These are phyloP conservation scores for Ametastegia equiseti DNA, from an alignment of 2,888 invertebrate species.

Conservation along the genomic window DNA sequence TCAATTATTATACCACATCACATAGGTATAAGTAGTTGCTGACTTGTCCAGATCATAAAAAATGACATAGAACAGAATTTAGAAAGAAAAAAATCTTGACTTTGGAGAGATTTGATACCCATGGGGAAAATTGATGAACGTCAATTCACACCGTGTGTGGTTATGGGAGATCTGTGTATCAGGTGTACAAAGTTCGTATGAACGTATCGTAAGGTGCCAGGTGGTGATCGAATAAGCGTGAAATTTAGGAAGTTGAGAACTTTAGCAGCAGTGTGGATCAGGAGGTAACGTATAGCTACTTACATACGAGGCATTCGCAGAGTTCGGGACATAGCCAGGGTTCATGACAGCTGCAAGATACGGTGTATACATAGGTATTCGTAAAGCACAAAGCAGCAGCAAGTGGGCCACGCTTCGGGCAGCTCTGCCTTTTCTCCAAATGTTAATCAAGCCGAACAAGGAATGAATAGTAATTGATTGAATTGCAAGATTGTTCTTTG, in stretches of 20 bases:
- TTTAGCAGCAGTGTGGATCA: no score
- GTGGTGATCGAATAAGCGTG: constrained; percentile 14
- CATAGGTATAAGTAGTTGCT: no score
- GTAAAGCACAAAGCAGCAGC: constrained; percentile 66
- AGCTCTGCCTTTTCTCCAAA: constrained; percentile 38
- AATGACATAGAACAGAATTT: not conserved
- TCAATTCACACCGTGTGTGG: not conserved
- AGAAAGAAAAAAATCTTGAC: not conserved
- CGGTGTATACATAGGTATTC: no score
- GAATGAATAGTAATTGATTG: not conserved
- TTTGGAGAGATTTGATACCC: not conserved
- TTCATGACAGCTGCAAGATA: constrained; percentile 71
- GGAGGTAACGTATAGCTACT: not conserved
- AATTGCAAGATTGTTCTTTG: constrained; percentile 7
- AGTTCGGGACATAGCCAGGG: not conserved
- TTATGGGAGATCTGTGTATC: not conserved
- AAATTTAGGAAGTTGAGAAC: constrained; percentile 21
- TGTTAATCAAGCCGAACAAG: not conserved
- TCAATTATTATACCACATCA: not conserved
- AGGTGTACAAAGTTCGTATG: not conserved
- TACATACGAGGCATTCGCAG: not conserved
- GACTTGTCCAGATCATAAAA: not conserved
- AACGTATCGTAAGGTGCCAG: not conserved
- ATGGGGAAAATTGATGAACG: not conserved
- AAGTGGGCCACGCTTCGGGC: constrained; percentile 64